These are phyloP conservation scores for Poecilia velifera DNA, from an alignment of 2,797 vertebrate species.

Conservation along the genomic window DNA sequence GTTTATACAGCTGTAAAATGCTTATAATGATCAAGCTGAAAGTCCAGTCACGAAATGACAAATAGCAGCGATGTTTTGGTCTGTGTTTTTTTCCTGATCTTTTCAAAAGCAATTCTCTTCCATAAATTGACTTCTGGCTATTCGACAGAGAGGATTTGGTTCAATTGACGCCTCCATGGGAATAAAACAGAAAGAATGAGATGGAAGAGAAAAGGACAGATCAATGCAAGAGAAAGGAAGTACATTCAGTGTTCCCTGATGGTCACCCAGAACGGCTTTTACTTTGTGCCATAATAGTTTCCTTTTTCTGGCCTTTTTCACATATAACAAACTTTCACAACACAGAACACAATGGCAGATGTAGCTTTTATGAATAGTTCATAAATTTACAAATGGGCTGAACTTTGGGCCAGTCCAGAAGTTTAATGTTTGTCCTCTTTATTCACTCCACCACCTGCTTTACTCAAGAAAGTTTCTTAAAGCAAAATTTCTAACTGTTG, in stretches of 20 bases:
- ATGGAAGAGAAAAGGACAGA: background rate
- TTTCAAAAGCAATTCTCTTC: background rate
- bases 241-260: slow-evolving; percentile 22
- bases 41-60: background rate
- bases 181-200: slow-evolving; percentile 1
- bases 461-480: background rate
- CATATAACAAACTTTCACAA: no score
- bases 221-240: background rate
- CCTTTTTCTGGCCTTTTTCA: background rate
- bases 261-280: slow-evolving; percentile 30
- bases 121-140: background rate
- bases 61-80: background rate
- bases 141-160: background rate
- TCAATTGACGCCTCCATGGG: background rate
- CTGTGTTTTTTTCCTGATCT: no score
- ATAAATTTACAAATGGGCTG: background rate
- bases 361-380: background rate
- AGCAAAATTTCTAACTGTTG: background rate
- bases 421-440: background rate
- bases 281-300: slow-evolving; percentile 2
- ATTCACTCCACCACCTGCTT: background rate
- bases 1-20: background rate
- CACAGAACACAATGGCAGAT: no score
- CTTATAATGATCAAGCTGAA: background rate
- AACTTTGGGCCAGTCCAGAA: background rate